Conservation (phyloP, 2,113 vertebrate genomes). For the Plectropomus leopardus region DNA sequence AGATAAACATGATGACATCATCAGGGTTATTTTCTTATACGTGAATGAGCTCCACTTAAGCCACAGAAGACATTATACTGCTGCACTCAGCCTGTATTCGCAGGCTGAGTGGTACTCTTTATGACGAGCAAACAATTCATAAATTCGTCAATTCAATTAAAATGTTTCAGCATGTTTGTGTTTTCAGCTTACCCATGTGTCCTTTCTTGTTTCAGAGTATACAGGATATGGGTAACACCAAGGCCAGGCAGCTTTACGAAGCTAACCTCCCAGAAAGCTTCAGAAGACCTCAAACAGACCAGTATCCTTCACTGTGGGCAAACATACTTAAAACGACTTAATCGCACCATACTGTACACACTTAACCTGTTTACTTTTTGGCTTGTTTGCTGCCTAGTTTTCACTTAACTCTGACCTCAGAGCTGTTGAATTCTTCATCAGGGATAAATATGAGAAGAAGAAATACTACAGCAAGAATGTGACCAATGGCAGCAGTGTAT, state of each 20-base stretch:
- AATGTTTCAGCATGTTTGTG: neutral
- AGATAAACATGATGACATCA: neutral
- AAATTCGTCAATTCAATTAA: no score
- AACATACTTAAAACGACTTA: neutral
- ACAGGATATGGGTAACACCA: conserved; percentile 98
- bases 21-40: neutral
- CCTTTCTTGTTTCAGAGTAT: conserved; percentile 88
- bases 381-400: neutral
- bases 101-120: no score
- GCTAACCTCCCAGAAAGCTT: conserved; percentile 91
- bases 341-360: neutral
- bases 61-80: neutral
- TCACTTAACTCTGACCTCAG: conserved; percentile 79
- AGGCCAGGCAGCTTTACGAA: conserved; percentile 91
- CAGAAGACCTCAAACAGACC: conserved; percentile 80
- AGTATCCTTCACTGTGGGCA: conserved; percentile 73
- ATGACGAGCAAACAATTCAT: no score
- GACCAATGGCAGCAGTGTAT: conserved; percentile 89
- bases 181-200: neutral
- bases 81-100: no score
- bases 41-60: neutral
- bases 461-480: conserved; percentile 96
- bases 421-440: conserved; percentile 98
- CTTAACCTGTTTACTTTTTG: neutral
- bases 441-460: conserved; percentile 99